A percentile compares a stretch with the other conserved stretches of the same genome.
phyloP scores from a whole-genome alignment of 2,888 invertebrate genomes.

The Strigamia maritima region DNA sequence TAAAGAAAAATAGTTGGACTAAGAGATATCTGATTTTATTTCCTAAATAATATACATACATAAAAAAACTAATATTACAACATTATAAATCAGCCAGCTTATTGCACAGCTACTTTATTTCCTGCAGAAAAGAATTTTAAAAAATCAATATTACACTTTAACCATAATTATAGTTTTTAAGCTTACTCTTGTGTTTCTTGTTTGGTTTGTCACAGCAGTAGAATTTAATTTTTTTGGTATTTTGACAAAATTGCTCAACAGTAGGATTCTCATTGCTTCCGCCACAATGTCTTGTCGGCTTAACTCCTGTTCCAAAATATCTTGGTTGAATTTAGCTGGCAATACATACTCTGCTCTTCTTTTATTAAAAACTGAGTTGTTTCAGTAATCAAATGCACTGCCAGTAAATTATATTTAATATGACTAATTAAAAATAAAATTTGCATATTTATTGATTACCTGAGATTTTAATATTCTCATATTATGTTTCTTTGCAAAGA shows the following conservation, averaged over 20 bases:
- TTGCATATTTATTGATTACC: neutral
- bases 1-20: too few species aligned
- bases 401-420: neutral
- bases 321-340: neutral
- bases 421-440: neutral
- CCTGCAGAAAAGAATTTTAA: too few species aligned
- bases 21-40: too few species aligned
- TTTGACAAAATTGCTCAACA: neutral
- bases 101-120: too few species aligned
- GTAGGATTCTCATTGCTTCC: neutral
- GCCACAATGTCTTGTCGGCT: neutral
- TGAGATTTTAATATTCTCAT: neutral
- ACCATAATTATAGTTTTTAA: too few species aligned
- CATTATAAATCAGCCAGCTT: too few species aligned
- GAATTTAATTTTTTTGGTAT: neutral
- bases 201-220: neutral
- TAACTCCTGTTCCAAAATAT: conserved; percentile 1
- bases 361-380: neutral
- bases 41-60: too few species aligned
- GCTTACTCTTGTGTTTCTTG: neutral
- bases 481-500: neutral
- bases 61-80: too few species aligned
- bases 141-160: too few species aligned
- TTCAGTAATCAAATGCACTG: neutral
- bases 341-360: neutral